Base-by-base conservation (phyloP, 2,888 invertebrate species). In the Chelonus formosanus region DNA sequence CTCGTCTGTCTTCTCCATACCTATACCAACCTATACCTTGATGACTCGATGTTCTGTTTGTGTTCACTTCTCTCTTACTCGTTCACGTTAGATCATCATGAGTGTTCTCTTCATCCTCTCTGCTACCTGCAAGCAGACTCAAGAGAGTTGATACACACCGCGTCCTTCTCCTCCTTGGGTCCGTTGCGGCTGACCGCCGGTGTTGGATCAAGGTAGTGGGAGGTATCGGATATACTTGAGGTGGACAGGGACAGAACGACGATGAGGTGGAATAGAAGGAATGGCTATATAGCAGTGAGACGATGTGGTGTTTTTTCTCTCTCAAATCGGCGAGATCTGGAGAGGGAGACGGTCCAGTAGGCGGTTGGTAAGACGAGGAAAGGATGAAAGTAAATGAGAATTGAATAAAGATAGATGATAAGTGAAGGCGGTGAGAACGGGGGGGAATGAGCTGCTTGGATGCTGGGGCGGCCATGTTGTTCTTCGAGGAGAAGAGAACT, bases 381-480 rank as follows among this genome's bases (percentile, higher is more conserved):
- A 45, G 10, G 61, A 31, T 60, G 47, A 60, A 43, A 36, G 63
- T 62, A 62, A 48, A 59, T 66, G 50, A 68, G 58, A 52, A 68
- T 64, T 63, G 66, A 84, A 79, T 84, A 84, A 68, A 60, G 62
- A 55, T 47, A 68, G 55, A 47, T 60, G 63, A 55, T 40, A 54
- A 40, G 55, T 62, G 59, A 65, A 66, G 70, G 70, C 64, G 67
- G 70, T 64, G 65, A 54, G 67, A 59, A 61, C 66, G 58, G 60
- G 66, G 65, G 56, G 60, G 67, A 70, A 66, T 44, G 63, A 59
- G 70, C 69, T 83, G 85, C 86, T 76, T 85, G 85, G 87, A 87
- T 84, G 86, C 86, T 80, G 81, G 85, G 86, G 88, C 88, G 88
- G 88, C 88, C 89, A 89, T 89, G 89, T 89, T 90, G 90, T 89